Conservation (phyloP, 2,113 vertebrate species). For the Petromus typicus region DNA sequence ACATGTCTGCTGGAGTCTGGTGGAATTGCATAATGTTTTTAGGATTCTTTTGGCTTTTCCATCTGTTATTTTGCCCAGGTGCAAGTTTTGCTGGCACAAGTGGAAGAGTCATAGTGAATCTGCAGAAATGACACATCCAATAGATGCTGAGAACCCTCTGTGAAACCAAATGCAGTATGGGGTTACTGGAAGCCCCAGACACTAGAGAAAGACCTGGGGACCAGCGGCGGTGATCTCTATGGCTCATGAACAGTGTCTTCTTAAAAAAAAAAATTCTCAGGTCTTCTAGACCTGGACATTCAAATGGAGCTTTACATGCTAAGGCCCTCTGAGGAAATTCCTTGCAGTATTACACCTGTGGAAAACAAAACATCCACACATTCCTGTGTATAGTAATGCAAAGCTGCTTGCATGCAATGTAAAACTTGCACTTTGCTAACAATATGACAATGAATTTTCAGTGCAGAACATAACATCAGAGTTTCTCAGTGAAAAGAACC, state of each 20-base stretch:
- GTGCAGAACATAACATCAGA: neutral
- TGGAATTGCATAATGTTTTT: too few relatives aligned
- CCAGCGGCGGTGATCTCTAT: neutral
- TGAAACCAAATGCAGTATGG: neutral
- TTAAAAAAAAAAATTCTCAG: neutral
- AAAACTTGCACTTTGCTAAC: neutral
- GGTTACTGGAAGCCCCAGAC: neutral
- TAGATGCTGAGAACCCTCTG: neutral
- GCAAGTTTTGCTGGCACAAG: neutral
- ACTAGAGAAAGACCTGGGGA: neutral
- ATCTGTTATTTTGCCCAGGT: neutral
- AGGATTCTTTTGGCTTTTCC: neutral
- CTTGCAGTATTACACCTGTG: neutral
- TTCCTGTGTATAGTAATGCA: neutral
- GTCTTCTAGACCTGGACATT: neutral
- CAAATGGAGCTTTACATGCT: neutral
- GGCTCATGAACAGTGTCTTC: neutral
- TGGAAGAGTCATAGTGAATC: neutral
- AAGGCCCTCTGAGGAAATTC: neutral
- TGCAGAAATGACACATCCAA: neutral
- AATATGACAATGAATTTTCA: neutral
- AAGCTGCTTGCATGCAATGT: too few relatives aligned
- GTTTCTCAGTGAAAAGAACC: neutral
- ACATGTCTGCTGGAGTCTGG: too few relatives aligned
- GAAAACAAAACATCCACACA: neutral